Evolutionary conservation across 2,113 vertebrate species (phyloP).

Genomic region (Hyperopisus bebe): DNA sequence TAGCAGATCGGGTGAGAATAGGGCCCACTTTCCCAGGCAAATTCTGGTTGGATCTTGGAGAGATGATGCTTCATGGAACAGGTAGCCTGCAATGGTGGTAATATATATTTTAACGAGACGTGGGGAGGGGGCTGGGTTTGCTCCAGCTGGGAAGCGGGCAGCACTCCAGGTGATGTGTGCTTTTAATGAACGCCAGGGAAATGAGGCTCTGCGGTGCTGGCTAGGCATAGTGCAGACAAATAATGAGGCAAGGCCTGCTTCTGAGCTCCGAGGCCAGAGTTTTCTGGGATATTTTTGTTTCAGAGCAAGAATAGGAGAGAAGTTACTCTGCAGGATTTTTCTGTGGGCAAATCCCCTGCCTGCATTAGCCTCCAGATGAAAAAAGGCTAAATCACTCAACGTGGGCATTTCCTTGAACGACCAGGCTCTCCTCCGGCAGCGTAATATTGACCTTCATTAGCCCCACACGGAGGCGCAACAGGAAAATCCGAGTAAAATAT

Average conservation of each 20-base stretch:
- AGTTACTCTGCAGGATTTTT: not conserved
- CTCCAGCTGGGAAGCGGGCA: not conserved
- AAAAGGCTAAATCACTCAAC: not conserved
- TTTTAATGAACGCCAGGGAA: not conserved
- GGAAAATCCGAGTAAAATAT: conserved; percentile 26
- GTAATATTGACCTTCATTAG: conserved; percentile 31
- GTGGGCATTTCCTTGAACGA: not conserved
- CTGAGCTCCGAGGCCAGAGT: not conserved
- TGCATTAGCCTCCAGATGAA: not conserved
- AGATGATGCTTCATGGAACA: not conserved
- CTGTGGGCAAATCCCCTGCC: not conserved
- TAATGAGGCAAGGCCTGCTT: conserved; percentile 1
- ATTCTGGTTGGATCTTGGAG: not conserved
- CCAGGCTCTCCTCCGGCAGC: conserved; percentile 20
- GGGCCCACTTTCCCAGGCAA: not conserved
- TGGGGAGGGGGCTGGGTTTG: not conserved
- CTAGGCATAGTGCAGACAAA: not conserved
- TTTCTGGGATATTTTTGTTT: not conserved
- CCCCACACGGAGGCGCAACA: not conserved
- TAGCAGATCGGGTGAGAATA: not conserved
- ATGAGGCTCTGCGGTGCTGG: not conserved
- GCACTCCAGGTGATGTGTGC: not conserved
- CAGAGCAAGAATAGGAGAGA: not conserved
- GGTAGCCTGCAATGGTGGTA: not conserved
- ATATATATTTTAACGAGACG: not conserved